Conservation (phyloP, 2,797 vertebrate genomes). For the Meda fulgida region DNA sequence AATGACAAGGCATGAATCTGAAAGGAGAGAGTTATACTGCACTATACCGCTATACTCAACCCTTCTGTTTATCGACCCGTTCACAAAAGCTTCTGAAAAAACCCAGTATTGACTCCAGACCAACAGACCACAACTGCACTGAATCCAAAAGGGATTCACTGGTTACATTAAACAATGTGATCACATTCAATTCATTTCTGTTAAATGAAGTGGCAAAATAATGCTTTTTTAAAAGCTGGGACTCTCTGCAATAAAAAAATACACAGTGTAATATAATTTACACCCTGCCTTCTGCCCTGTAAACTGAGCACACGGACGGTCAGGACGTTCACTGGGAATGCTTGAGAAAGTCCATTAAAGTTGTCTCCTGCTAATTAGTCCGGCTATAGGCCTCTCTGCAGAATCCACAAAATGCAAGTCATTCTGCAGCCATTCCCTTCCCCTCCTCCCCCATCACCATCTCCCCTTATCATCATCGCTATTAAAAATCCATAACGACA, state of each 20-base stretch:
- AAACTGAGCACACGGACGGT: constrained; percentile 38
- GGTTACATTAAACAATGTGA: not conserved
- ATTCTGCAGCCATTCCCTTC: constrained; percentile 54
- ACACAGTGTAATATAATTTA: not conserved
- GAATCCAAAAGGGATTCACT: not conserved
- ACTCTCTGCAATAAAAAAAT: constrained; percentile 4
- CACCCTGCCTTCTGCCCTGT: constrained; percentile 7
- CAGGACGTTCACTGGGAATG: constrained; percentile 28
- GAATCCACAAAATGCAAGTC: constrained; percentile 60
- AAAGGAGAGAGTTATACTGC: not conserved
- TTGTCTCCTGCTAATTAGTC: constrained; percentile 59
- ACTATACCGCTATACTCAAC: too few relatives aligned
- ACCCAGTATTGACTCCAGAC: not conserved
- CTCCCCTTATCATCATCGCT: constrained; percentile 46
- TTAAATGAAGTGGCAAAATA: not conserved
- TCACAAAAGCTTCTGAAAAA: not conserved
- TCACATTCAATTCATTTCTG: not conserved
- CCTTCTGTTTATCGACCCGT: not conserved
- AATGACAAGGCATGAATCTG: not conserved
- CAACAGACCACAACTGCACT: not conserved
- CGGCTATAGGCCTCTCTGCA: constrained; percentile 49
- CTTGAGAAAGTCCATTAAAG: constrained; percentile 58
- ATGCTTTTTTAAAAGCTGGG: not conserved
- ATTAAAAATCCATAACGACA: constrained; percentile 28
- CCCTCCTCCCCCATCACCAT: constrained; percentile 26